A percentile compares a stretch with the other conserved stretches of the same genome.
Evolutionary conservation across 2,797 vertebrate genomes (phyloP).

Genomic region (Anguilla marmorata): DNA sequence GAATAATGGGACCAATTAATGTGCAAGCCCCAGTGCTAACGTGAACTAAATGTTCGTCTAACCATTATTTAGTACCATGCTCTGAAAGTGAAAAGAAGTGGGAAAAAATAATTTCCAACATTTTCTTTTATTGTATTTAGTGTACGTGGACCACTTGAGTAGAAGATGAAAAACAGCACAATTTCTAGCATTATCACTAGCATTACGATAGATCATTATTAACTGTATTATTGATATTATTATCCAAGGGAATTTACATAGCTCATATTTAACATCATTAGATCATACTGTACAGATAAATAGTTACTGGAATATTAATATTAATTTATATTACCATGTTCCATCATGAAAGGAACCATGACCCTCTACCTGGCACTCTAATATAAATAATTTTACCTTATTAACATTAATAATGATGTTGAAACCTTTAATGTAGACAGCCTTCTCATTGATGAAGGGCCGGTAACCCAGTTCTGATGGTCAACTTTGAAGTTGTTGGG

Average conservation of each 20-base stretch:
- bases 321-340: background rate
- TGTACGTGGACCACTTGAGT: background rate
- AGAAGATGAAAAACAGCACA: background rate
- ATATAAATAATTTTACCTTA: background rate
- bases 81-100: background rate
- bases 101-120: background rate
- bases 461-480: background rate
- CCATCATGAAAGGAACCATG: background rate
- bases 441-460: background rate
- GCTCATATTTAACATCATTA: background rate
- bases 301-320: background rate
- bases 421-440: background rate
- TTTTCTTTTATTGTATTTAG: background rate
- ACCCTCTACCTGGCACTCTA: background rate
- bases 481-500: background rate
- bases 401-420: background rate
- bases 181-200: background rate
- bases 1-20: conserved; percentile 14
- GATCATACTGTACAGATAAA: background rate
- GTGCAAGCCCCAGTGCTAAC: background rate
- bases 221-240: background rate
- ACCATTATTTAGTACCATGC: background rate
- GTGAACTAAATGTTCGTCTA: background rate
- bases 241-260: background rate
- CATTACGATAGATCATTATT: background rate